A percentile compares a stretch with the other conserved stretches of the same genome.
These are phyloP conservation scores for Eidolon helvum DNA, from an alignment of 2,113 vertebrate genomes.

Conservation along the genomic window DNA sequence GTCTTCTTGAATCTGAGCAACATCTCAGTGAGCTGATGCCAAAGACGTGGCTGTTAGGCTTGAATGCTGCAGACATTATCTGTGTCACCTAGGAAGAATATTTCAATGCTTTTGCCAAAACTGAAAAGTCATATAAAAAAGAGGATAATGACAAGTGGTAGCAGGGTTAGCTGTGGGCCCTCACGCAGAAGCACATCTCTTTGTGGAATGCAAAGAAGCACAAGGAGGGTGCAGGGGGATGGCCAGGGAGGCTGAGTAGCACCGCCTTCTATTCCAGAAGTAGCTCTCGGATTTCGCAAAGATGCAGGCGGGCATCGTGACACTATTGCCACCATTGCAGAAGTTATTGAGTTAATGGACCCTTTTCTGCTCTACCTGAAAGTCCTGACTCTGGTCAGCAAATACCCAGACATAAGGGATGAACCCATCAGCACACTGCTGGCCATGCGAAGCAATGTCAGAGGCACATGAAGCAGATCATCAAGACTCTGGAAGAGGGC, in stretches of 20 bases:
- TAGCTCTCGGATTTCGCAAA: neutral
- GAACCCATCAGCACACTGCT: constrained; percentile 90
- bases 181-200: neutral
- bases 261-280: neutral
- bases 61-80: constrained; percentile 93
- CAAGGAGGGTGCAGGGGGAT: neutral
- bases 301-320: neutral
- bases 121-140: constrained; percentile 93
- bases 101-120: constrained; percentile 96
- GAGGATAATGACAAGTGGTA: constrained; percentile 17
- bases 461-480: constrained; percentile 92
- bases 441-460: constrained; percentile 89
- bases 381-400: neutral
- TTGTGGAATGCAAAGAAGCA: neutral
- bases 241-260: neutral
- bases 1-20: constrained; percentile 94
- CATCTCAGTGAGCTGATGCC: constrained; percentile 93
- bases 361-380: neutral
- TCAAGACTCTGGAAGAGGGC: constrained; percentile 91
- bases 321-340: too few species aligned
- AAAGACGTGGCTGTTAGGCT: constrained; percentile 92
- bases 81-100: constrained; percentile 96
- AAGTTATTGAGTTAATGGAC: neutral
- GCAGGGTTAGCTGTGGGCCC: neutral
- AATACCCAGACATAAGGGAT: constrained; percentile 81